Evolutionary conservation across 2,113 vertebrate species (phyloP).

Genomic region (Phaethon lepturus): DNA sequence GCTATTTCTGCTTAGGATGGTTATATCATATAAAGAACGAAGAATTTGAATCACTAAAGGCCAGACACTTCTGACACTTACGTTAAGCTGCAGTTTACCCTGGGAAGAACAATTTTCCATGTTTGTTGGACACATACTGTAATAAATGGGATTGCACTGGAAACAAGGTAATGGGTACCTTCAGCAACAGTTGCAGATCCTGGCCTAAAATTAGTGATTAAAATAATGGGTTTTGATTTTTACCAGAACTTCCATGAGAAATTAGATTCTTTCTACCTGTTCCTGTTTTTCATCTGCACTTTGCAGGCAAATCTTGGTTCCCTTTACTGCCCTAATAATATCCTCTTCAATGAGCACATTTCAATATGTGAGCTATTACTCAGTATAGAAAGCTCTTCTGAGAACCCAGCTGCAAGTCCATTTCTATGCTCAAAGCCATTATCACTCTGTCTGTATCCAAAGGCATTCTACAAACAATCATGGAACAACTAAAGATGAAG

Average conservation of each 20-base stretch:
- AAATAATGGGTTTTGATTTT: background rate
- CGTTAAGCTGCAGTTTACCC: background rate
- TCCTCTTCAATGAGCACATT: slow-evolving; percentile 9
- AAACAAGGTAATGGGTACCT: background rate
- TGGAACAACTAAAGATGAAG: background rate
- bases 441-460: slow-evolving; percentile 15
- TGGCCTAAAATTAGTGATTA: background rate
- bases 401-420: slow-evolving; percentile 35
- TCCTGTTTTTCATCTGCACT: background rate
- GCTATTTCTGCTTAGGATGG: background rate
- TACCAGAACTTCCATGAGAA: slow-evolving; percentile 27
- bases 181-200: background rate
- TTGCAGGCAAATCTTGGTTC: background rate
- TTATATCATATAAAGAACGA: background rate
- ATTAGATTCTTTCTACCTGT: background rate
- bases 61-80: background rate
- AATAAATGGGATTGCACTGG: background rate
- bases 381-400: background rate
- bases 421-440: slow-evolving; percentile 39
- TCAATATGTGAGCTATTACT: slow-evolving; percentile 7
- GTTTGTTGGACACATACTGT: background rate
- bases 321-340: background rate
- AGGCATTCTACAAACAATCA: slow-evolving; percentile 52
- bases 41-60: background rate
- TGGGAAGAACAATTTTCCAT: background rate